Evolutionary conservation across 2,888 invertebrate genomes (phyloP).

Genomic region (Erebia aethiops): DNA sequence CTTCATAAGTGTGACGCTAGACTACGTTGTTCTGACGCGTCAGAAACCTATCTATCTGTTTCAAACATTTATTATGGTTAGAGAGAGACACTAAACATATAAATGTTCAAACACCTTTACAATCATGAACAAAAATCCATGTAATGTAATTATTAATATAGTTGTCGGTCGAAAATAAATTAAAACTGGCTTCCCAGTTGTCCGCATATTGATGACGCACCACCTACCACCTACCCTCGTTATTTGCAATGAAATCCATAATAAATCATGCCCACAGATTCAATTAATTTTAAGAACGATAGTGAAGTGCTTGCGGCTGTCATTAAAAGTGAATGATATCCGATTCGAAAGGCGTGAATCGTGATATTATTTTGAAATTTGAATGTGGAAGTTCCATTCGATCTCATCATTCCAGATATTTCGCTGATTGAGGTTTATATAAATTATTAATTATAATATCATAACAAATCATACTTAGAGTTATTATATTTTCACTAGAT

Average conservation of each 20-base stretch:
- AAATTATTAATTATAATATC: too few species aligned
- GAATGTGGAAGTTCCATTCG: not conserved
- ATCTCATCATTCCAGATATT: not conserved
- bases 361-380: slow-evolving; percentile 7
- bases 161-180: slow-evolving; percentile 16
- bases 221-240: slow-evolving; percentile 5
- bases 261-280: slow-evolving; percentile 27
- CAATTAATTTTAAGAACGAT: slow-evolving; percentile 29
- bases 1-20: too few species aligned
- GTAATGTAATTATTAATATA: not conserved
- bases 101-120: too few species aligned
- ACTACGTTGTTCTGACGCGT: too few species aligned
- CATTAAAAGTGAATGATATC: slow-evolving; percentile 19
- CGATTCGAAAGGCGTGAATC: slow-evolving; percentile 1
- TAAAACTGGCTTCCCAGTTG: slow-evolving; percentile 6
- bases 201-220: slow-evolving; percentile 21
- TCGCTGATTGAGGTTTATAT: not conserved
- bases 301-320: slow-evolving; percentile 25
- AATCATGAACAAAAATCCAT: not conserved
- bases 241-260: slow-evolving; percentile 28
- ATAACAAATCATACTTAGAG: too few species aligned
- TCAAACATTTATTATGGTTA: too few species aligned
- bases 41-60: too few species aligned
- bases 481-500: too few species aligned
- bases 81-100: too few species aligned